Conservation (phyloP, 2,797 vertebrate genomes). For the Schizopygopsis pylzovi region DNA sequence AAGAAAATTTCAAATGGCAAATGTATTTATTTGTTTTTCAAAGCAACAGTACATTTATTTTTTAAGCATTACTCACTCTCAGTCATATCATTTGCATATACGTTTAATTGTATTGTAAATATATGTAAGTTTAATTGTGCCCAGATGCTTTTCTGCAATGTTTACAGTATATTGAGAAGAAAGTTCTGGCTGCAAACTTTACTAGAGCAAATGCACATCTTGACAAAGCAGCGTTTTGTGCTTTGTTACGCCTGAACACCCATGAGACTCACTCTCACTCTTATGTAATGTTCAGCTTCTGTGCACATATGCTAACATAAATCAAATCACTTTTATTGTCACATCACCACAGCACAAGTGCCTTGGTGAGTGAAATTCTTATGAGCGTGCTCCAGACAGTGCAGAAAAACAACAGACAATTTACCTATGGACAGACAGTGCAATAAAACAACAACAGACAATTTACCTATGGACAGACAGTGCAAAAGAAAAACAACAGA, state of each 20-base stretch:
- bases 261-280: constrained; percentile 12
- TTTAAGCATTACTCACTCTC: background rate
- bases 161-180: background rate
- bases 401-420: too few species aligned
- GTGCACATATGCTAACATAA: background rate
- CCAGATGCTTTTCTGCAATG: background rate
- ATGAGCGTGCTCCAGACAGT: too few species aligned
- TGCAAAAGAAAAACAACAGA: too few species aligned
- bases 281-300: background rate
- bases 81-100: background rate
- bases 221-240: background rate
- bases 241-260: background rate
- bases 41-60: background rate
- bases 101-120: background rate
- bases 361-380: too few species aligned
- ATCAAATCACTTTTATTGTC: too few species aligned
- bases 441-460: too few species aligned
- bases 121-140: background rate
- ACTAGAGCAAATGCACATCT: background rate
- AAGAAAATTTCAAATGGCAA: too few species aligned
- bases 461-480: too few species aligned
- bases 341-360: too few species aligned
- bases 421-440: too few species aligned
- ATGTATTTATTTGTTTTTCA: too few species aligned
- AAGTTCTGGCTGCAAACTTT: background rate